A percentile compares a stretch with the other conserved stretches of the same genome.
Evolutionary conservation across 2,888 invertebrate genomes (phyloP).

Genomic region (Iphiclides podalirius): DNA sequence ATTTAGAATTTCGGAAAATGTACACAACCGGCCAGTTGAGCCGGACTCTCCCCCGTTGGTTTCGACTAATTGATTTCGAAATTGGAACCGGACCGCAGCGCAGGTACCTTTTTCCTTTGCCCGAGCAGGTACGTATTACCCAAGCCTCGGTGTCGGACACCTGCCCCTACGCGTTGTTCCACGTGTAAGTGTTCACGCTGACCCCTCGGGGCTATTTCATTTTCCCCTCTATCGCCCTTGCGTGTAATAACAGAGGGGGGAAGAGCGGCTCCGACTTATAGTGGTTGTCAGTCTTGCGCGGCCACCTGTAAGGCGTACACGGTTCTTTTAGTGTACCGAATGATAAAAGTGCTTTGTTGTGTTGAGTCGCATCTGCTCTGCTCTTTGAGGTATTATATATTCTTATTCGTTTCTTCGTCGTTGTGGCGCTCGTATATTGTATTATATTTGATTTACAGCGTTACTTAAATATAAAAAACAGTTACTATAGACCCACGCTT

Average conservation of each 20-base stretch:
- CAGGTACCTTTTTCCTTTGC: slow-evolving; percentile 59
- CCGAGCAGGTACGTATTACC: slow-evolving; percentile 63
- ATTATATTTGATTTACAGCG: too few relatives aligned
- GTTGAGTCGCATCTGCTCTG: slow-evolving; percentile 44
- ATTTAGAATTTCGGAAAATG: slow-evolving; percentile 2
- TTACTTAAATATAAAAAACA: too few relatives aligned
- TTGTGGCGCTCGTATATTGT: slow-evolving; percentile 18
- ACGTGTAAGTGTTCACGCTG: slow-evolving; percentile 32
- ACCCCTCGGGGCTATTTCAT: slow-evolving; percentile 41
- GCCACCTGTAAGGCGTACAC: slow-evolving; percentile 66
- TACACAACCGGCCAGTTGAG: too few relatives aligned
- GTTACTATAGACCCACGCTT: too few relatives aligned
- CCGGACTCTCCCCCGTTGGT: slow-evolving; percentile 36
- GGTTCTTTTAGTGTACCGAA: slow-evolving; percentile 45
- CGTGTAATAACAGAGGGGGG: slow-evolving; percentile 35
- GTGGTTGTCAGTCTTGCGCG: slow-evolving; percentile 54
- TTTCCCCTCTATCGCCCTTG: slow-evolving; percentile 50
- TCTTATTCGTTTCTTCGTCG: slow-evolving; percentile 29
- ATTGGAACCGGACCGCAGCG: slow-evolving; percentile 48
- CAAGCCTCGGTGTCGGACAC: slow-evolving; percentile 46
- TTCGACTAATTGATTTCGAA: slow-evolving; percentile 60
- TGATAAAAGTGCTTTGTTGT: slow-evolving; percentile 55
- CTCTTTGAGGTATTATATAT: slow-evolving; percentile 43
- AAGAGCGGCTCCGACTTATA: slow-evolving; percentile 30
- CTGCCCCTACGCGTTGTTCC: slow-evolving; percentile 46